These are phyloP conservation scores for Caenorhabditis plicata DNA, from an alignment of 2,888 invertebrate genomes.

Conservation along the genomic window DNA sequence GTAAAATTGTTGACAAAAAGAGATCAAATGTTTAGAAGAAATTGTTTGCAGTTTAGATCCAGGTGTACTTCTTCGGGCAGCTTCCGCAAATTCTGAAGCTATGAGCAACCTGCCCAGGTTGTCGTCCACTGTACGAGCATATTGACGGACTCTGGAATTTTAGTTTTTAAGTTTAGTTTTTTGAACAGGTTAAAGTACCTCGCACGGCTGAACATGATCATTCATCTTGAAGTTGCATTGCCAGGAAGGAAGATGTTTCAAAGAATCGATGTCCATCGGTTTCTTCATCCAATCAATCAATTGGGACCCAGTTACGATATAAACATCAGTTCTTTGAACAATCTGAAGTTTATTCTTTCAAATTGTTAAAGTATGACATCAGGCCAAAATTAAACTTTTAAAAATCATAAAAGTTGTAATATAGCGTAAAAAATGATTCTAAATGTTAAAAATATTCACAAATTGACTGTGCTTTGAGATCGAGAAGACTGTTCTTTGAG, in stretches of 20 bases:
- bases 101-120: slow-evolving; percentile 41
- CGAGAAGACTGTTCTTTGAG: not conserved
- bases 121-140: slow-evolving; percentile 47
- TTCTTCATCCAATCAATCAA: slow-evolving; percentile 60
- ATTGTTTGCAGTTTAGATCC: slow-evolving; percentile 52
- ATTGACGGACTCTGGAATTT: slow-evolving; percentile 52
- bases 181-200: slow-evolving; percentile 42
- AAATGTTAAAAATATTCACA: too few species aligned
- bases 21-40: not conserved
- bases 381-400: not conserved
- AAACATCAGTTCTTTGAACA: slow-evolving; percentile 53
- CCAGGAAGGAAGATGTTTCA: slow-evolving; percentile 57
- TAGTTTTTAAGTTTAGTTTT: not conserved
- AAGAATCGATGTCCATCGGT: slow-evolving; percentile 42
- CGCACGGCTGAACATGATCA: slow-evolving; percentile 56
- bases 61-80: slow-evolving; percentile 60
- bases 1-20: not conserved
- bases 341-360: slow-evolving; percentile 46
- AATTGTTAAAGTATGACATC: not conserved
- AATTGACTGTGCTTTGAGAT: too few species aligned
- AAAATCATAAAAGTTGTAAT: too few species aligned
- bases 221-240: slow-evolving; percentile 49
- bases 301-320: slow-evolving; percentile 58
- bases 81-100: slow-evolving; percentile 62
- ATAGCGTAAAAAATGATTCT: too few species aligned